These are phyloP conservation scores for Theonella swinhoei DNA, from an alignment of 37 sponge, comb jelly and placozoan species.

Conservation along the genomic window DNA sequence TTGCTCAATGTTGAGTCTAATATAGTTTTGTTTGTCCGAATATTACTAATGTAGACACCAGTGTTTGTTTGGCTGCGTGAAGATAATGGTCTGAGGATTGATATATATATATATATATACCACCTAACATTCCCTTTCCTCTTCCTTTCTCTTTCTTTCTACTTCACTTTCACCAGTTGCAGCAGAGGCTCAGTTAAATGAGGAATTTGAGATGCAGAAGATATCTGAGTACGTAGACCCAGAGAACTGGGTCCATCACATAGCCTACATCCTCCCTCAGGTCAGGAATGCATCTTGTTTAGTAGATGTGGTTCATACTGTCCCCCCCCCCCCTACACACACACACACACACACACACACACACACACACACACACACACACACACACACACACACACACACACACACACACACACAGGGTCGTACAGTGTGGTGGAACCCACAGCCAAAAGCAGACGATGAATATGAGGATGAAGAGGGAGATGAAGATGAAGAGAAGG, in stretches of 20 bases:
- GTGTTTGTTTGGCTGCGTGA: too few species aligned
- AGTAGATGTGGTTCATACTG: too few species aligned
- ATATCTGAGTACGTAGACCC: conserved; percentile 86
- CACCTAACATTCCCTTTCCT: background rate
- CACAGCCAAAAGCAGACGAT: conserved; percentile 93
- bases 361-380: background rate
- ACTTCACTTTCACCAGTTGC: background rate
- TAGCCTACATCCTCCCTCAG: conserved; percentile 93
- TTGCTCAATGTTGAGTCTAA: too few species aligned
- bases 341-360: background rate
- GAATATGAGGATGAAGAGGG: conserved; percentile 98
- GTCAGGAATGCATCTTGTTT: too few species aligned
- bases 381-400: conserved; percentile 4
- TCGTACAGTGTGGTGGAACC: conserved; percentile 97
- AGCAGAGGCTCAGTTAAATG: conserved; percentile 72
- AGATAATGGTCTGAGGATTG: background rate
- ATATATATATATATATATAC: background rate
- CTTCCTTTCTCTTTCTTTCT: background rate
- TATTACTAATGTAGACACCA: too few species aligned
- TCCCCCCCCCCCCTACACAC: background rate
- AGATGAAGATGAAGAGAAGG: conserved; percentile 92
- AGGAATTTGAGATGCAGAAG: conserved; percentile 83
- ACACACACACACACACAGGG: conserved; percentile 56
- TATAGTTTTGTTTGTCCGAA: too few species aligned
- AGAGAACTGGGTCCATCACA: conserved; percentile 92